These are phyloP conservation scores for Pogonomyrmex barbatus DNA, from an alignment of 1,140 invertebrate genomes.

Conservation along the genomic window DNA sequence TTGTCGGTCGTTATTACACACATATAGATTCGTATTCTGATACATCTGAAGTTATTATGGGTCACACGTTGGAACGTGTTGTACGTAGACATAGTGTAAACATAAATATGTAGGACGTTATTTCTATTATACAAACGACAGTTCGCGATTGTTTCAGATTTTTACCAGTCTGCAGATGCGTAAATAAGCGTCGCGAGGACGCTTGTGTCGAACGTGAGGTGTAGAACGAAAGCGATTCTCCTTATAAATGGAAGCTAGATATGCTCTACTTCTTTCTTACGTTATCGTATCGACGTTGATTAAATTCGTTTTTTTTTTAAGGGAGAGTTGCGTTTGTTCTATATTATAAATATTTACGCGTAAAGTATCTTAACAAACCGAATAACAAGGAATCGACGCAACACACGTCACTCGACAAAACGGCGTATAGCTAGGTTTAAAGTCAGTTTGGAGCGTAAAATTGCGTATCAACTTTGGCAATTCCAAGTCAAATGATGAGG, in stretches of 20 bases:
- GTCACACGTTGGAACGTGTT: slow-evolving; percentile 61
- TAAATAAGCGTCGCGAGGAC: slow-evolving; percentile 25
- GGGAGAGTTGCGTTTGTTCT: slow-evolving; percentile 39
- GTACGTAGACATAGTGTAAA: slow-evolving; percentile 63
- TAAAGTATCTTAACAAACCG: slow-evolving; percentile 55
- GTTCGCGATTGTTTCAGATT: slow-evolving; percentile 44
- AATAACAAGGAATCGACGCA: slow-evolving; percentile 51
- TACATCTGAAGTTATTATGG: slow-evolving; percentile 62
- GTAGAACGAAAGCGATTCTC: slow-evolving; percentile 57
- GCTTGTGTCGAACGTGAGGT: slow-evolving; percentile 26
- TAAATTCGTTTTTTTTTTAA: slow-evolving; percentile 53
- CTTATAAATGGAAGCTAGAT: slow-evolving; percentile 59
- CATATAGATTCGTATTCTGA: slow-evolving; percentile 65
- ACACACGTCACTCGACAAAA: slow-evolving; percentile 22
- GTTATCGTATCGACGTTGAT: slow-evolving; percentile 49
- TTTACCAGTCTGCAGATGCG: slow-evolving; percentile 58
- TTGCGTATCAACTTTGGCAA: slow-evolving; percentile 37
- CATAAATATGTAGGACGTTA: slow-evolving; percentile 59
- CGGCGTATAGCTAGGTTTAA: not conserved
- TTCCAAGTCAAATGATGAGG: slow-evolving; percentile 30
- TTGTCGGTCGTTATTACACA: slow-evolving; percentile 63
- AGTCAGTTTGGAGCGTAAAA: slow-evolving; percentile 9
- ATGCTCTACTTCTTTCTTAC: slow-evolving; percentile 55
- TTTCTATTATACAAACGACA: slow-evolving; percentile 58
- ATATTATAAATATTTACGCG: slow-evolving; percentile 42